Percentiles rank a stretch among this genome's conserved stretches.
Conservation (phyloP, 1,140 invertebrate genomes). For the silkworm (Bombyx mori) region ASM3026992v2 NC_085121.1:12564001-12564500, state of each 20-base stretch:
- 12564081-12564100: neutral
- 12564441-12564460: slow-evolving; percentile 79
- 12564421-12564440: slow-evolving; percentile 73
- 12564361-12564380: neutral
- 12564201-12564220: no score
- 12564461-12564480: slow-evolving; percentile 79
- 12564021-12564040: no score
- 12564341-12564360: neutral
- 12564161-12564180: no score
- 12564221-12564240: no score
- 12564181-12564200: no score
- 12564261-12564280: no score
- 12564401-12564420: slow-evolving; percentile 64
- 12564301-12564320: neutral
- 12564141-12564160: no score
- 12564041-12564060: neutral
- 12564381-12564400: neutral
- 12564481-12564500: slow-evolving; percentile 50
- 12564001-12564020: neutral
- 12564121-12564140: no score
- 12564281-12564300: no score
- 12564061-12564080: neutral
- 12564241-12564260: no score
- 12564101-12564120: no score
- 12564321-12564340: neutral